These are phyloP conservation scores for Epistrophella euchroma DNA, from an alignment of 2,888 invertebrate species.

Conservation along the genomic window DNA sequence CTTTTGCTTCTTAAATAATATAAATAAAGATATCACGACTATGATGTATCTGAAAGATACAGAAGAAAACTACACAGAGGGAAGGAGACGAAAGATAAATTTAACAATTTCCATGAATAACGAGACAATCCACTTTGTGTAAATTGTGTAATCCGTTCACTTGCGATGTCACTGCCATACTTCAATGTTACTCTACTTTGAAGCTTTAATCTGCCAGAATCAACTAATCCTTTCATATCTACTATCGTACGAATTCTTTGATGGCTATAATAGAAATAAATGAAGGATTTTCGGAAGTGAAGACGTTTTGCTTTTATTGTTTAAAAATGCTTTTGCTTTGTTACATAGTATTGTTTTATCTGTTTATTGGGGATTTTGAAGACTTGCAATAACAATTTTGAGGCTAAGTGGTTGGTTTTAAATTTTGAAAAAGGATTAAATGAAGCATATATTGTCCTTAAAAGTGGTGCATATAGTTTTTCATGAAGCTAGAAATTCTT, in stretches of 20 bases:
- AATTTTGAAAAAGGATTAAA: no score
- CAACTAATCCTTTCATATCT: slow-evolving; percentile 38
- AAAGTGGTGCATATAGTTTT: no score
- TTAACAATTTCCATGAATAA: slow-evolving; percentile 78
- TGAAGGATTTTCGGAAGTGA: background rate
- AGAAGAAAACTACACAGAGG: background rate
- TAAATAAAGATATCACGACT: background rate
- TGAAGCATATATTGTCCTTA: no score
- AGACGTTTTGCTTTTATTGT: background rate
- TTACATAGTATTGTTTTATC: background rate
- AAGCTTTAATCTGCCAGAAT: slow-evolving; percentile 30
- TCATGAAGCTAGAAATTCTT: no score
- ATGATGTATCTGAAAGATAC: slow-evolving; percentile 13
- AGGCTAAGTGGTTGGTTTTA: no score
- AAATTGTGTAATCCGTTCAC: slow-evolving; percentile 77
- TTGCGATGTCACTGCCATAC: slow-evolving; percentile 45
- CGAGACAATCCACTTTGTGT: slow-evolving; percentile 77
- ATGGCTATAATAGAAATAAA: background rate
- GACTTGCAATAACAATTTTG: no score
- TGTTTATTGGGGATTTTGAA: no score
- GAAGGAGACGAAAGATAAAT: slow-evolving; percentile 64
- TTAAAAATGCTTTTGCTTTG: background rate
- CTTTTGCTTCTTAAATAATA: background rate
- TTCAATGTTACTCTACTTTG: slow-evolving; percentile 20
- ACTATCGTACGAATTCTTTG: background rate